phyloP scores from a whole-genome alignment of 2,113 vertebrate species.

The Lepidiolamprologus cunningtoni region DNA sequence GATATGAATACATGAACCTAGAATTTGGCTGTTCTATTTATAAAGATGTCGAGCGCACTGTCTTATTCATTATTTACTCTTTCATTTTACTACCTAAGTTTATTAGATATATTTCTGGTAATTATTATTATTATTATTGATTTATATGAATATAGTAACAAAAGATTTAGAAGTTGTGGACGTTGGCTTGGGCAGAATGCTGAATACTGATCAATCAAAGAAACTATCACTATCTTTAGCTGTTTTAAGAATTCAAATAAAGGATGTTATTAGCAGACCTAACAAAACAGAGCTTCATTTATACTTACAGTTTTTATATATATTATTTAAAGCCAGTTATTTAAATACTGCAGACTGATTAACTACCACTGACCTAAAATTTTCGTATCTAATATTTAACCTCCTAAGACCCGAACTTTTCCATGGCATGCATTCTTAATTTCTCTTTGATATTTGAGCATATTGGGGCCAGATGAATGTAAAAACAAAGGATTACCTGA shows the following conservation, averaged over 20 bases:
- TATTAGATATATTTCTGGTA: neutral
- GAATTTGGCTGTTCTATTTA: neutral
- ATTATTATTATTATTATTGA: neutral
- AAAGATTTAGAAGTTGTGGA: neutral
- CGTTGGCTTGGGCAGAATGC: neutral
- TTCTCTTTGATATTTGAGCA: neutral
- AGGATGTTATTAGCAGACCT: neutral
- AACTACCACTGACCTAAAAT: neutral
- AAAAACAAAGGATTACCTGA: neutral
- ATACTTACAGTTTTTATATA: neutral
- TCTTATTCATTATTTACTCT: neutral
- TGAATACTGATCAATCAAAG: neutral
- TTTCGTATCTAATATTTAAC: fast-evolving
- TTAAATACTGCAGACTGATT: neutral
- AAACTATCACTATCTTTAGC: neutral
- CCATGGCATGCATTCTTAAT: fast-evolving
- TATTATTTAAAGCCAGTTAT: neutral
- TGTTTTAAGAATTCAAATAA: neutral
- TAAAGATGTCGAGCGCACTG: neutral
- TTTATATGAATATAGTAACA: neutral
- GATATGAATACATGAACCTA: neutral
- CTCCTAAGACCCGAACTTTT: fast-evolving
- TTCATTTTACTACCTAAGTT: neutral
- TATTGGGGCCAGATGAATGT: neutral
- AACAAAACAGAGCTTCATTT: neutral